Percentiles rank a stretch among this genome's conserved stretches.
These are phyloP conservation scores for Anguilla pacifica DNA, from an alignment of 2,797 vertebrate species.

Conservation along the genomic window DNA sequence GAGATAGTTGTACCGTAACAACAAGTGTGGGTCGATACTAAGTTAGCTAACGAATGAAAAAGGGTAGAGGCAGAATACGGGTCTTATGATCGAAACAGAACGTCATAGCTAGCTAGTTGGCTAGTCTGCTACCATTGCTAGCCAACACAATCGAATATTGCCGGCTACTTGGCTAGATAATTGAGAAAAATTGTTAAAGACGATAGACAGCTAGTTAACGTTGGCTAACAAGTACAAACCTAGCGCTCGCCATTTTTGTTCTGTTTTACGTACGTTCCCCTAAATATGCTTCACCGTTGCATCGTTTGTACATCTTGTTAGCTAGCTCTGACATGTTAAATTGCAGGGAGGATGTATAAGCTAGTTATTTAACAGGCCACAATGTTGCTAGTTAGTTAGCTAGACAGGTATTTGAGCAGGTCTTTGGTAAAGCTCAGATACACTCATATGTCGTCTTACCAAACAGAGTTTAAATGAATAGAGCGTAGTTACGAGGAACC, in stretches of 20 bases:
- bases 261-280: not conserved
- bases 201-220: not conserved
- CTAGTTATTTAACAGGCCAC: slow-evolving; percentile 21
- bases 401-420: not conserved
- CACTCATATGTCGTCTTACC: not conserved
- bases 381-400: not conserved
- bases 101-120: slow-evolving; percentile 27
- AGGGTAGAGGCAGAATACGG: not conserved
- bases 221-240: not conserved
- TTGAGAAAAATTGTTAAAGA: not conserved
- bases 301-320: not conserved
- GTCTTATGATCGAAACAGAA: slow-evolving; percentile 14
- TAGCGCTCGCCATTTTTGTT: not conserved
- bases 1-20: not conserved
- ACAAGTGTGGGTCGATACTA: slow-evolving; percentile 1
- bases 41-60: not conserved
- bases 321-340: slow-evolving; percentile 9
- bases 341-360: slow-evolving; percentile 14
- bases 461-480: not conserved
- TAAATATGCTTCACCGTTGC: not conserved
- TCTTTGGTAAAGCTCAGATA: not conserved
- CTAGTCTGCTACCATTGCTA: slow-evolving; percentile 8
- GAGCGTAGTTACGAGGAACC: not conserved
- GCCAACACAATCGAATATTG: not conserved
- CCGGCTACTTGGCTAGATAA: not conserved